These are phyloP conservation scores for Heliconius melpomene DNA, from an alignment of 1,140 invertebrate genomes.

Conservation along the genomic window DNA sequence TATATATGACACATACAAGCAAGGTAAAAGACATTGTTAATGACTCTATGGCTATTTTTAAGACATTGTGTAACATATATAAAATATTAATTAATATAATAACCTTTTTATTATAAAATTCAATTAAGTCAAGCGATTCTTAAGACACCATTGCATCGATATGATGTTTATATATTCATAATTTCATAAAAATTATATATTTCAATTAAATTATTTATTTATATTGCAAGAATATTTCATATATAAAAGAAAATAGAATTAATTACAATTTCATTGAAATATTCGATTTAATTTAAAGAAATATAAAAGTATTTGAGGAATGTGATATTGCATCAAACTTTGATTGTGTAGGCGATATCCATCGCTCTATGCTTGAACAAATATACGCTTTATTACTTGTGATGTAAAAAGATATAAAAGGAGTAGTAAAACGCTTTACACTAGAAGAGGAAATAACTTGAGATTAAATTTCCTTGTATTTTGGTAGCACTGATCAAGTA, in stretches of 20 bases:
- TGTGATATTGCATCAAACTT: not conserved
- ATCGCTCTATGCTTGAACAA: not conserved
- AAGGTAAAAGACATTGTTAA: too few species aligned
- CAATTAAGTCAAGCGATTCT: too few species aligned
- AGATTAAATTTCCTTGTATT: not conserved
- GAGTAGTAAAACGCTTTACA: not conserved
- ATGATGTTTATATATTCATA: not conserved
- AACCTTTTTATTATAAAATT: too few species aligned
- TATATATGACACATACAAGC: too few species aligned
- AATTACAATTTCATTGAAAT: not conserved
- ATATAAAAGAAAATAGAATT: not conserved
- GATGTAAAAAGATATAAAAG: not conserved
- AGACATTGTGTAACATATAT: too few species aligned
- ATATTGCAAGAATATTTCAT: too few species aligned
- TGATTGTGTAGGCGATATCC: not conserved
- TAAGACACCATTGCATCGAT: too few species aligned
- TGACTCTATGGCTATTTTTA: too few species aligned
- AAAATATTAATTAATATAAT: too few species aligned
- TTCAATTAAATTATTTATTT: too few species aligned
- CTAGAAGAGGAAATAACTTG: not conserved
- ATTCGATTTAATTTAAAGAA: not conserved
- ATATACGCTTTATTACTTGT: not conserved
- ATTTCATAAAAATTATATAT: not conserved
- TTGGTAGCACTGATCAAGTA: too few species aligned
- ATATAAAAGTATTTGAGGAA: not conserved